phyloP scores from a whole-genome alignment of 2,113 vertebrate species.

The Coptodon bakossiorum region DNA sequence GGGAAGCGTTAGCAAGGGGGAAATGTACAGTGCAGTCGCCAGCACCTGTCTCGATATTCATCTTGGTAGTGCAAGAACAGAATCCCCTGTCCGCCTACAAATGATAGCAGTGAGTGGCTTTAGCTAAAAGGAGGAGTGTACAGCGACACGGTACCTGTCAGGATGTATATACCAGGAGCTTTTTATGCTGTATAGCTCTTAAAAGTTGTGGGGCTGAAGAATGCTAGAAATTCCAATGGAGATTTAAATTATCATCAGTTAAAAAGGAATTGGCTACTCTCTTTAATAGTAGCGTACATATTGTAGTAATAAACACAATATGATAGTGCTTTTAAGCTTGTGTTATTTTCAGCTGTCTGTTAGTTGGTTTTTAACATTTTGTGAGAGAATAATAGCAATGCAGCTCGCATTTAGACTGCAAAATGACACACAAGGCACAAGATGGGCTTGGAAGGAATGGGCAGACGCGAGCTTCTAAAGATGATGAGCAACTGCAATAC shows the following conservation, averaged over 20 bases:
- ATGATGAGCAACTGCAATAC: neutral
- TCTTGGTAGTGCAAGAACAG: slow-evolving; percentile 23
- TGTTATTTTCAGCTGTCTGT: neutral
- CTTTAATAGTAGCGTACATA: neutral
- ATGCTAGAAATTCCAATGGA: neutral
- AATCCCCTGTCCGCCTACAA: slow-evolving; percentile 44
- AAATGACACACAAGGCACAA: neutral
- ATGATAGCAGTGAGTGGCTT: slow-evolving; percentile 32
- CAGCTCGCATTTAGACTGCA: neutral
- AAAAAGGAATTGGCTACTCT: neutral
- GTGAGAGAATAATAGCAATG: neutral
- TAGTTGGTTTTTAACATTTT: neutral
- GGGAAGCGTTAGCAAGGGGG: slow-evolving; percentile 11
- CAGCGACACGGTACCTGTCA: neutral
- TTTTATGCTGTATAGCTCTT: neutral
- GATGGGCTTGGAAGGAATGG: neutral
- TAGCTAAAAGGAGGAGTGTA: neutral
- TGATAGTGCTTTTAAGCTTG: neutral
- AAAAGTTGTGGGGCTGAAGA: neutral
- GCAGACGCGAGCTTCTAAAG: neutral
- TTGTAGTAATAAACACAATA: neutral
- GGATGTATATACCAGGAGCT: neutral
- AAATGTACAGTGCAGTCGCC: slow-evolving; percentile 14
- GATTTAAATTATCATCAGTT: neutral
- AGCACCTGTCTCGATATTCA: slow-evolving; percentile 50